Conservation (phyloP, 2,113 vertebrate species). For the Accipiter cooperii region DNA sequence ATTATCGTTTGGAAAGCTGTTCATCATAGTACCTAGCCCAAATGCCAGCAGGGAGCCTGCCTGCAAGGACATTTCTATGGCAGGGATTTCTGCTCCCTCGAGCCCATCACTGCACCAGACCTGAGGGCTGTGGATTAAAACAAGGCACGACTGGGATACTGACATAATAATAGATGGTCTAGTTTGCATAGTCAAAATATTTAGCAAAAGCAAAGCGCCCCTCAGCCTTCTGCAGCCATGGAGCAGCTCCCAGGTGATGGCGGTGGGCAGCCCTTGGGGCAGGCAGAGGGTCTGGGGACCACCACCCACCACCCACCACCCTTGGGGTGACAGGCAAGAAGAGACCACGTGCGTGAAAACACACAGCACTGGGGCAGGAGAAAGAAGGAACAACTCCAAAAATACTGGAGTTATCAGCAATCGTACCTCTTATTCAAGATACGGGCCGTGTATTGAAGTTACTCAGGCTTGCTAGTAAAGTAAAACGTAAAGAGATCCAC, state of each 20-base stretch:
- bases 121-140: accelerated
- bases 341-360: accelerated
- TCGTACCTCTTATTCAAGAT: not conserved
- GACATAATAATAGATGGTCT: not conserved
- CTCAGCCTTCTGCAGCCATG: not conserved
- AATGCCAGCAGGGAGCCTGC: not conserved
- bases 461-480: not conserved
- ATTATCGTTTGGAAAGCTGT: accelerated
- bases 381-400: not conserved
- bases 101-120: not conserved
- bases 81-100: not conserved
- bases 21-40: accelerated
- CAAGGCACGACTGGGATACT: not conserved
- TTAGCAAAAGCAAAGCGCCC: not conserved
- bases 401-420: not conserved
- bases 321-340: no score
- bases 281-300: not conserved
- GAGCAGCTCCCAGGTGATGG: not conserved
- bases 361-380: not conserved
- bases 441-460: not conserved
- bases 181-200: not conserved
- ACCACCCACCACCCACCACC: no score
- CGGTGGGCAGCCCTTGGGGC: not conserved
- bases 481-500: not conserved
- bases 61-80: accelerated